Base-by-base conservation (phyloP, 2,113 vertebrate genomes). In the Bos taurus region DNA sequence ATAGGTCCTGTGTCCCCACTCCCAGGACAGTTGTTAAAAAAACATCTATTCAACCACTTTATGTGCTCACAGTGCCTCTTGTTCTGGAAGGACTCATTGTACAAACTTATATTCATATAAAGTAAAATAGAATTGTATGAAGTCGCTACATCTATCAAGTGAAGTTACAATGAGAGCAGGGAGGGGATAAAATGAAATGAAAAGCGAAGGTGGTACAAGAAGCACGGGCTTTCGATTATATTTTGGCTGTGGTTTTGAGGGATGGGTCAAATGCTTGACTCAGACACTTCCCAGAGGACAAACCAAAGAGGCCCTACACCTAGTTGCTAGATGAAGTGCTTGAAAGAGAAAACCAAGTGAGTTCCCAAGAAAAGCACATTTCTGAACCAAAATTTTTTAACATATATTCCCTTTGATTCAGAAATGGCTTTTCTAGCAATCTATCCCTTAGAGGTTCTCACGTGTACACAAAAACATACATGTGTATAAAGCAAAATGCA, bases 371-470 rank as follows among this genome's bases (percentile, higher is more conserved):
- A 88, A 88, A 85, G 21, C 36, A 57, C 2, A 52, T 60, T 88
- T 87, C 60, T 57, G 9, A 90, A 57, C 17, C 40, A 78, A 78
- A 59, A 33, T 3, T 36, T 57, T 88, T 36, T 46, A 36, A 82
- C 19, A 3, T 52, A 9, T 90, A n/a, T 52, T 77, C 10, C 8
- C 23, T 67, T 95, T 71, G 8, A 71, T 19, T 11, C 30, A 43
- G 28, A 94, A 90, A 82, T 48, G 62, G 30, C 84, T 59, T 81
- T 86, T 28, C 48, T 48, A 14, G 36, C 43, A 67, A 48, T 95
- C 33, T 56, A 0, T 52, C 36, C 46, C 36, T 57, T 19, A 23
- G 30, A 81, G 30, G n/a, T 56, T 23, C 16, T 90, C 43, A 52
- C 0, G 2, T 52, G 19, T 26, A 10, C 33, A 28, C 52, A 46